Conservation (phyloP, 1,140 invertebrate species). For the Drosophila nikananu region DNA sequence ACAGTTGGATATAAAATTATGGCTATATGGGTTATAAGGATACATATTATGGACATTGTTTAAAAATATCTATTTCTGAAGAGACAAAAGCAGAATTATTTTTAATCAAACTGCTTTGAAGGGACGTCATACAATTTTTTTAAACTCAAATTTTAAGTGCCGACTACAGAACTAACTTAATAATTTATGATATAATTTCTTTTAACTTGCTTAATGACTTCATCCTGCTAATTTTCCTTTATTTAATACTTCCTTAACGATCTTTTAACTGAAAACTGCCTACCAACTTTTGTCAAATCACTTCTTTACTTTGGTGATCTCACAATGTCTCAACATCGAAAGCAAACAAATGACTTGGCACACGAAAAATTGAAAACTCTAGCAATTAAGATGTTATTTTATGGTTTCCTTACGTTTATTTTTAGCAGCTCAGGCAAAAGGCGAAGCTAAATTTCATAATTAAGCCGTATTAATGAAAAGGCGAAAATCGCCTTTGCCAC, state of each 20-base stretch:
- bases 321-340: slow-evolving; percentile 1
- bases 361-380: slow-evolving; percentile 23
- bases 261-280: neutral
- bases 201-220: neutral
- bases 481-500: slow-evolving; percentile 27
- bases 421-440: slow-evolving; percentile 31
- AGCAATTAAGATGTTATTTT: slow-evolving; percentile 47
- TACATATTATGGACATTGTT: too few species aligned
- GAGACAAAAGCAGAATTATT: neutral
- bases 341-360: slow-evolving; percentile 50
- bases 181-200: neutral
- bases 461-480: slow-evolving; percentile 29
- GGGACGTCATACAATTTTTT: too few species aligned
- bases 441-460: slow-evolving; percentile 40
- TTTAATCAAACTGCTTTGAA: too few species aligned
- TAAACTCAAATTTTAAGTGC: too few species aligned
- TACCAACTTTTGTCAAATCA: slow-evolving; percentile 25
- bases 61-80: neutral
- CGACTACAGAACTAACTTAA: too few species aligned
- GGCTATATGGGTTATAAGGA: neutral
- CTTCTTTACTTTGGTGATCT: slow-evolving; percentile 31
- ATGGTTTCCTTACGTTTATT: slow-evolving; percentile 28
- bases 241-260: neutral
- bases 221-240: neutral
- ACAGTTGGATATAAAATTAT: neutral